Evolutionary conservation across 2,797 vertebrate species (phyloP).

Genomic region (Rhincodon typus): DNA sequence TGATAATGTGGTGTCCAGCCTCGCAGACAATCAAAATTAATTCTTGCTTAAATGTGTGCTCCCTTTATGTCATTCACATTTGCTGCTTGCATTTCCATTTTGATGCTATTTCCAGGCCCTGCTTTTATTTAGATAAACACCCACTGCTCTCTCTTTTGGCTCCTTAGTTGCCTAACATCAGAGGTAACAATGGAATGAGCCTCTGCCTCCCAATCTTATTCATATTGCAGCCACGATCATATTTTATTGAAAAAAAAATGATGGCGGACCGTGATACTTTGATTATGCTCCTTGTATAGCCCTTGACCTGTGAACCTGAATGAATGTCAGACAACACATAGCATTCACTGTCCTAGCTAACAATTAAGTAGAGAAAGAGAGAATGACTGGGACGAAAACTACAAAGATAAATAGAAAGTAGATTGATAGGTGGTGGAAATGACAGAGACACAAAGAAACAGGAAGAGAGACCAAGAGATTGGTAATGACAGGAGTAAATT

Average conservation of each 20-base stretch:
- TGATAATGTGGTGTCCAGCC: not conserved
- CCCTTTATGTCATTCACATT: constrained; percentile 27
- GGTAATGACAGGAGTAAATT: constrained; percentile 30
- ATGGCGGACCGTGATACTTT: constrained; percentile 12
- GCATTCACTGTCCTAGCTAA: not conserved
- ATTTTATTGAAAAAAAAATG: constrained; percentile 29
- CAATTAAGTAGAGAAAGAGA: not conserved
- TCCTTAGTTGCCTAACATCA: not conserved
- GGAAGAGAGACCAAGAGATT: constrained; percentile 31
- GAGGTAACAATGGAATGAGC: not conserved
- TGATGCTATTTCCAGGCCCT: not conserved
- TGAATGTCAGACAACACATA: constrained; percentile 13
- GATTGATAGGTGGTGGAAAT: constrained; percentile 30
- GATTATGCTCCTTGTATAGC: constrained; percentile 29
- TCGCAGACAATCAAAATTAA: constrained; percentile 29
- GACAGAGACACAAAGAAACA: constrained; percentile 20
- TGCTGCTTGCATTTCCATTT: constrained; percentile 20
- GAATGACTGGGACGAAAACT: constrained; percentile 27
- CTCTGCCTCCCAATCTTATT: not conserved
- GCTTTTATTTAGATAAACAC: constrained; percentile 10
- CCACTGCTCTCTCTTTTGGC: not conserved
- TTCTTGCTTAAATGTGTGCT: constrained; percentile 9
- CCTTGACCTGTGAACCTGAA: constrained; percentile 33
- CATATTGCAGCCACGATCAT: not conserved
- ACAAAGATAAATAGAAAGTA: constrained; percentile 30